These are phyloP conservation scores for Spialia ferax DNA, from an alignment of 2,888 invertebrate species.

Conservation along the genomic window DNA sequence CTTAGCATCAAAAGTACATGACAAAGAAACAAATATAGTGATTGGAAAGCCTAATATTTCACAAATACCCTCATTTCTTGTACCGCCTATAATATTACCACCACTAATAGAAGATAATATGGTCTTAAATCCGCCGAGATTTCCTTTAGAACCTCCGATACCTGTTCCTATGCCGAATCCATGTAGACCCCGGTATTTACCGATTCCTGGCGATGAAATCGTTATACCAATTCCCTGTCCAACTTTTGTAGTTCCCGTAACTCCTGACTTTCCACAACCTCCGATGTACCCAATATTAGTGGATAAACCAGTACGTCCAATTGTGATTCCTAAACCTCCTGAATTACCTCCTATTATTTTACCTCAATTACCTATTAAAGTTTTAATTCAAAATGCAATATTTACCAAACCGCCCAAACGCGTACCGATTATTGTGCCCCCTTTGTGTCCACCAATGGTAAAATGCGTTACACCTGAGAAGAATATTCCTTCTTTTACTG, in stretches of 20 bases:
- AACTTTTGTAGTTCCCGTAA: neutral
- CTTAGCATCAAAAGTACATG: neutral
- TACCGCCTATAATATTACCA: slow-evolving; percentile 3
- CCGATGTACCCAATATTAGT: slow-evolving; percentile 1
- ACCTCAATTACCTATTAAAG: slow-evolving; percentile 44
- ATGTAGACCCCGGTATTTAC: slow-evolving; percentile 1
- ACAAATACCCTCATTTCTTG: neutral
- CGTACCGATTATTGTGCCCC: neutral
- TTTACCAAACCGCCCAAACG: neutral
- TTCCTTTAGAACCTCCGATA: slow-evolving; percentile 4
- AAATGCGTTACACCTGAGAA: slow-evolving; percentile 6
- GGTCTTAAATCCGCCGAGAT: neutral
- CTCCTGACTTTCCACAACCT: neutral
- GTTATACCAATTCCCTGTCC: neutral
- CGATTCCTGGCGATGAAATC: neutral
- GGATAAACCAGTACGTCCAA: neutral
- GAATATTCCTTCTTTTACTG: neutral
- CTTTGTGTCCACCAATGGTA: slow-evolving; percentile 4
- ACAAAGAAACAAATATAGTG: slow-evolving; percentile 2
- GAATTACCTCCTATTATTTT: slow-evolving; percentile 41
- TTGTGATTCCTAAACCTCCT: slow-evolving; percentile 44
- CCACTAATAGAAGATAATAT: neutral
- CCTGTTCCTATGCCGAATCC: slow-evolving; percentile 5
- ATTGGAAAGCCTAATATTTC: neutral
- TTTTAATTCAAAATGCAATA: slow-evolving; percentile 3